Conservation (phyloP, 2,113 vertebrate species). For the Talpa occidentalis region DNA sequence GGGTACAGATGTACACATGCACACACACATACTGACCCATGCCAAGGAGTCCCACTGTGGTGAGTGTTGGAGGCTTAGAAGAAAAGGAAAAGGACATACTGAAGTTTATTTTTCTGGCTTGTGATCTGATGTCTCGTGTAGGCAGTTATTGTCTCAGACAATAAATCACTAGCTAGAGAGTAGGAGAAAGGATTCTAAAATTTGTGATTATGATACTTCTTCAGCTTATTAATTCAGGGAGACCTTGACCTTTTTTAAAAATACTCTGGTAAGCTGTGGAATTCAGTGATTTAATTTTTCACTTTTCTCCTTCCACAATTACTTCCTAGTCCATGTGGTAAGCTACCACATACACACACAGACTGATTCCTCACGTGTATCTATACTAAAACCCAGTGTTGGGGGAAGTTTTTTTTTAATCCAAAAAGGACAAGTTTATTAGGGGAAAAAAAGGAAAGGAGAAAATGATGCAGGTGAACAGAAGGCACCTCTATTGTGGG, state of each 20-base stretch:
- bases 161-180: background rate
- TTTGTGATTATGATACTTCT: background rate
- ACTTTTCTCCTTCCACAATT: background rate
- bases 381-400: background rate
- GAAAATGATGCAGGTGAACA: too few species aligned
- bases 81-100: background rate
- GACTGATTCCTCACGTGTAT: background rate
- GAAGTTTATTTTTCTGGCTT: background rate
- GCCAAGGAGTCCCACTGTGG: background rate
- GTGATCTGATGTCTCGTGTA: background rate
- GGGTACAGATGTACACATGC: background rate
- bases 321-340: background rate
- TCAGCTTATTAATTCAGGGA: background rate
- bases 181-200: background rate
- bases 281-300: background rate
- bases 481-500: too few species aligned
- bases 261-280: background rate
- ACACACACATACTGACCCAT: background rate
- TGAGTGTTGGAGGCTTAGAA: background rate
- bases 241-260: background rate
- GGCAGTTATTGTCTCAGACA: background rate
- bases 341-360: background rate
- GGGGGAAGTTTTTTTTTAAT: background rate
- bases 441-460: too few species aligned
- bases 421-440: too few species aligned